Percentiles rank a stretch among this genome's conserved stretches.
These are phyloP conservation scores for Cyprinella venusta DNA, from an alignment of 2,797 vertebrate genomes.

Conservation along the genomic window DNA sequence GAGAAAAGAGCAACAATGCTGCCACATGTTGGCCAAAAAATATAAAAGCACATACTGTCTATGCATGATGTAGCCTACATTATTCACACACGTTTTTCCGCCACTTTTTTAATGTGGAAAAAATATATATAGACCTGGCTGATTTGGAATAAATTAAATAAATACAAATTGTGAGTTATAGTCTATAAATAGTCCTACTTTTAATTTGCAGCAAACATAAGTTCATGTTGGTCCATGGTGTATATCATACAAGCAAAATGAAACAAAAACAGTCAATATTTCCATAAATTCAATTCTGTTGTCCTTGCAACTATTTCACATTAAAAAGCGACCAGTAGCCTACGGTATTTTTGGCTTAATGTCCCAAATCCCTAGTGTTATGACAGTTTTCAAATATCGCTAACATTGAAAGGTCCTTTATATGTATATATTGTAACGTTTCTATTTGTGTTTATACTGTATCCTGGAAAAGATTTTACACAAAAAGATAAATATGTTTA, in stretches of 20 bases:
- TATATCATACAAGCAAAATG: background rate
- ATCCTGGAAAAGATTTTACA: background rate
- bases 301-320: background rate
- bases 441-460: background rate
- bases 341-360: background rate
- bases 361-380: background rate
- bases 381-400: background rate
- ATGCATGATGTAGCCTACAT: background rate
- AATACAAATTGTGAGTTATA: background rate
- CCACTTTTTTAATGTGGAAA: background rate
- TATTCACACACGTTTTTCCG: background rate
- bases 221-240: background rate
- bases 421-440: background rate
- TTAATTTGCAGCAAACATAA: background rate
- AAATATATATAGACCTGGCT: too few relatives aligned
- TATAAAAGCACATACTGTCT: background rate
- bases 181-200: background rate
- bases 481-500: background rate
- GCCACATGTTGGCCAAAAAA: conserved; percentile 22
- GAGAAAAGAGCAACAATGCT: background rate
- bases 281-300: background rate
- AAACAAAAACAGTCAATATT: background rate
- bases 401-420: background rate
- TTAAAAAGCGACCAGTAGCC: background rate
- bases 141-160: background rate